A percentile compares a stretch with the other conserved stretches of the same genome.
phyloP scores from a whole-genome alignment of 2,113 vertebrate species.

The Macaca nemestrina region DNA sequence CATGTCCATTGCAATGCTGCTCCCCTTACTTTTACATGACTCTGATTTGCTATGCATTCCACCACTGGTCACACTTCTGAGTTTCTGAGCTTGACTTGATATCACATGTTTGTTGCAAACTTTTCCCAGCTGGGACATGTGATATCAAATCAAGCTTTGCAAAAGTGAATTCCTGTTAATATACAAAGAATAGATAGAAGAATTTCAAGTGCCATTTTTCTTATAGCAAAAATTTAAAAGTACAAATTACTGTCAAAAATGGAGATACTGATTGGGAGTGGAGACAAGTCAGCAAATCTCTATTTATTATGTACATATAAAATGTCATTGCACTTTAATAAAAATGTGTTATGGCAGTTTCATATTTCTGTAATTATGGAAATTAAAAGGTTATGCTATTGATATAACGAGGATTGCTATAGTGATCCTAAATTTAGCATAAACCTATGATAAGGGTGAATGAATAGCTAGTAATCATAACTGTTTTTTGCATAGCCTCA shows the following conservation, averaged over 20 bases:
- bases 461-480: not conserved
- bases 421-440: not conserved
- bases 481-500: not conserved
- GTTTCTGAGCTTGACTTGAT: conserved; percentile 6
- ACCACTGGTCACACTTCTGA: not conserved
- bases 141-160: too few species aligned
- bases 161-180: not conserved
- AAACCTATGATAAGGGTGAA: not conserved
- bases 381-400: conserved; percentile 6
- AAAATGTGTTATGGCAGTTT: not conserved
- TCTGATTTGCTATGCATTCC: not conserved
- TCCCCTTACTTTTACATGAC: not conserved
- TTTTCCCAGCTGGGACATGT: not conserved
- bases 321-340: not conserved
- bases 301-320: not conserved
- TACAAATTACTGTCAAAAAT: not conserved
- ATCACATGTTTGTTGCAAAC: not conserved
- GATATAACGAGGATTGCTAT: not conserved
- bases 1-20: not conserved
- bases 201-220: not conserved
- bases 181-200: not conserved
- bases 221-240: not conserved
- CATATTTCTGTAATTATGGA: not conserved
- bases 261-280: not conserved
- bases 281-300: not conserved